Base-by-base conservation (phyloP, 2,888 invertebrate genomes). In the Drepanosiphum platanoidis region DNA sequence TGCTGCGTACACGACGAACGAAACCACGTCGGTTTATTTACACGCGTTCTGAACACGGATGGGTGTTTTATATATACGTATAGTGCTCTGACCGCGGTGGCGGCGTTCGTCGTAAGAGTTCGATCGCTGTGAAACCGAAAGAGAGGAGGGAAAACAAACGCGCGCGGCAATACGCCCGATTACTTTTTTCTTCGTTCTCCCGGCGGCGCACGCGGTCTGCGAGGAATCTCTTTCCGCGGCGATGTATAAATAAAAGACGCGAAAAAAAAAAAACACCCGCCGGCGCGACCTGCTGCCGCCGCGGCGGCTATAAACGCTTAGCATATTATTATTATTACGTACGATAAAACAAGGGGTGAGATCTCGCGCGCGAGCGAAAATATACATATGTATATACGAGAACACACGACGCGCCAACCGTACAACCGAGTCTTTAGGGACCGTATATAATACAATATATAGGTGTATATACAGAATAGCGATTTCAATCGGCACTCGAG, bases 401-500 rank as follows among this genome's bases (percentile, higher is more conserved):
- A 70, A 32, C 32, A 7, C 34, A 13, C n/a, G n/a, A n/a, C n/a
- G n/a, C n/a, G n/a, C n/a, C n/a, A n/a, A n/a, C n/a, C n/a, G n/a
- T n/a, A n/a, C 22, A 39, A 18, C 58, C 75, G 32, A 39, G 32
- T 66, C 78, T 66, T 42, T n/a, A 34, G 78, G 66, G 78, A 66
- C 46, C 32, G 27, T 66, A 42, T 46, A 74, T 61, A 61, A 22
- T 61, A 27, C n/a, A n/a, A 61, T 58, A 36, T 30, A 32, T n/a
- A 2, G 7, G 8, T 27, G 9, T 61, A 27, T n/a, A 27, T 61
- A 15, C 5, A 66, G 42, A 66, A 64, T 52, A n/a, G 27, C 68
- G 79, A 79, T 79, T 79, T 68, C 79, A 68, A 79, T 79, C 79
- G 79, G 27, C 27, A 46, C 46, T 79, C 68, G 34, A 79, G 68